phyloP scores from a whole-genome alignment of 1,140 invertebrate species.

The Drosophila suzukii region DNA sequence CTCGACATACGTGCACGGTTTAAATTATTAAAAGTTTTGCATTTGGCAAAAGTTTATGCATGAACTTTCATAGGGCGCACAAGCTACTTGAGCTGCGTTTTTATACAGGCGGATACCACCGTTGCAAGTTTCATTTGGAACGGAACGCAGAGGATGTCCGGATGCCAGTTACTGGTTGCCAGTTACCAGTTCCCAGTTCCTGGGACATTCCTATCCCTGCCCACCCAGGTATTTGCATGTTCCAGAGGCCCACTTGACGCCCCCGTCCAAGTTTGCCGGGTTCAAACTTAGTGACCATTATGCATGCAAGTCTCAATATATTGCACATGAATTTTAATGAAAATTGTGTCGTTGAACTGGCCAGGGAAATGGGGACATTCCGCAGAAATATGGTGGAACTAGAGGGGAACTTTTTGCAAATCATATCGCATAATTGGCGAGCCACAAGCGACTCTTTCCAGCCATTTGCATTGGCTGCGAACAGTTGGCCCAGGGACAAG shows the following conservation, averaged over 20 bases:
- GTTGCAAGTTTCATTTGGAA: constrained; percentile 30
- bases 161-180: constrained; percentile 29
- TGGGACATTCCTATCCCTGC: constrained; percentile 3
- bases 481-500: constrained; percentile 28
- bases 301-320: constrained; percentile 81
- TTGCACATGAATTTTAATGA: constrained; percentile 82
- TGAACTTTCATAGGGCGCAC: constrained; percentile 74
- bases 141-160: constrained; percentile 40
- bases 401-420: constrained; percentile 51
- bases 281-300: constrained; percentile 79
- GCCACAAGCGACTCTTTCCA: constrained; percentile 50
- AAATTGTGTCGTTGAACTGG: constrained; percentile 69
- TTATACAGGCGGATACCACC: constrained; percentile 26
- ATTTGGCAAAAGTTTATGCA: constrained; percentile 77
- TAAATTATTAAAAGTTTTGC: constrained; percentile 80
- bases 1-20: constrained; percentile 67
- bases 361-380: not conserved
- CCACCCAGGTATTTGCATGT: constrained; percentile 65
- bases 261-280: constrained; percentile 40
- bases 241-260: constrained; percentile 50
- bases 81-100: constrained; percentile 75
- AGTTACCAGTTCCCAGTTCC: not conserved
- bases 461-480: constrained; percentile 37
- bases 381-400: constrained; percentile 24
- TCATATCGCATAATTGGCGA: constrained; percentile 72